Base-by-base conservation (phyloP, 2,113 vertebrate genomes). In the Glareola pratincola region DNA sequence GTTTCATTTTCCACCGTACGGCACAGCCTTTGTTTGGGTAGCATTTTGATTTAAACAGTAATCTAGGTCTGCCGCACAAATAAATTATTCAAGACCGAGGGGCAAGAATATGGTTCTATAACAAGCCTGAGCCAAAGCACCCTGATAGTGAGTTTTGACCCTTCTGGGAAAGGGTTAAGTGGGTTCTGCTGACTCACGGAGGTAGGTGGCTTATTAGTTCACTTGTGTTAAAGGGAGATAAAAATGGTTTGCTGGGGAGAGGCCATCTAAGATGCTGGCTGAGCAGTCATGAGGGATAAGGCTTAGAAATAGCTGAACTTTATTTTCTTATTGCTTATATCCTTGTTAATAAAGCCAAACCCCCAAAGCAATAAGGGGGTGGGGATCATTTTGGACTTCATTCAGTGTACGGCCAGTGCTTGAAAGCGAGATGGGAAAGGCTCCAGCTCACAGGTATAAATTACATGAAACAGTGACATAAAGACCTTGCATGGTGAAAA, bases 401-500 rank as follows among this genome's bases (percentile, higher is more conserved):
- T 76, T 93, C 91, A 80, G 87, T 85, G 27, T 90, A 90, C 5
- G 54, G 89, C 78, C 89, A 63, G 94, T 62, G 84, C 82, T 88
- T 94, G 91, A 96, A 95, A 95, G 96, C 36, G 29, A 92, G 71
- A 90, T 91, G 93, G 93, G 97, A 97, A 97, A 95, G 95, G 87
- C 93, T 96, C 54, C 89, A 96, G 95, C 95, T 97, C 95, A 90
- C 95, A 77, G 95, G 94, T 96, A 96, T 97, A 97, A 97, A 97
- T 97, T 97, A 97, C 91, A 94, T 90, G 96, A 96, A 97, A 96
- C 91, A 94, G 93, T 97, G 96, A 97, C 97, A 97, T 95, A 97
- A 97, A 97, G 95, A 96, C 97, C 97, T 97, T 97, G 97, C 95
- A 97, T 97, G 97, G 96, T 94, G 97, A 97, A 97, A 97, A 97